These are phyloP conservation scores for Mizuhopecten yessoensis DNA, from an alignment of 1,140 invertebrate species.

Conservation along the genomic window DNA sequence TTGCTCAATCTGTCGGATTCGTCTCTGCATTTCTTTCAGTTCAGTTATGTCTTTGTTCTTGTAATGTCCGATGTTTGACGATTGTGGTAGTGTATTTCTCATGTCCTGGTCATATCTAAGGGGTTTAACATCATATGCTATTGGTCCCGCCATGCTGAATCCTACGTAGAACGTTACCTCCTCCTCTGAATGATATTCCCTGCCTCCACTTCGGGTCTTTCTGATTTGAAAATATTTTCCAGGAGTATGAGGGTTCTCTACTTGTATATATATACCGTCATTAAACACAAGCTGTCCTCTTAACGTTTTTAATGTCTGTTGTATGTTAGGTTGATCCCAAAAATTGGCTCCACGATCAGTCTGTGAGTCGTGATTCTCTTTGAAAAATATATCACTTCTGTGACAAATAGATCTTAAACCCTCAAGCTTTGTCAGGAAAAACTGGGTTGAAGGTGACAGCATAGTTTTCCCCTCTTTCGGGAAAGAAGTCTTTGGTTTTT, in stretches of 20 bases:
- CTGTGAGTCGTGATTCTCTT: background rate
- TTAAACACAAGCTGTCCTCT: slow-evolving; percentile 4
- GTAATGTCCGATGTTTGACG: no score
- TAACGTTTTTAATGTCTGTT: slow-evolving; percentile 43
- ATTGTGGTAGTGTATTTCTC: no score
- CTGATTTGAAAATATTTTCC: slow-evolving; percentile 44
- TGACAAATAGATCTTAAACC: slow-evolving; percentile 52
- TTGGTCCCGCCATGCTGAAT: slow-evolving; percentile 58
- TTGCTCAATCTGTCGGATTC: no score
- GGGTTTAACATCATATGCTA: slow-evolving; percentile 49
- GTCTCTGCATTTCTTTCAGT: no score
- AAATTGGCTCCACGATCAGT: slow-evolving; percentile 48
- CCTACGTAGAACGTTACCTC: slow-evolving; percentile 54
- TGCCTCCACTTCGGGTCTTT: slow-evolving; percentile 37
- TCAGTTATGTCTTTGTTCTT: no score
- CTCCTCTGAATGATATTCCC: slow-evolving; percentile 43
- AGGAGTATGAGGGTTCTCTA: slow-evolving; percentile 42
- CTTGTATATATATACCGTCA: slow-evolving; percentile 41
- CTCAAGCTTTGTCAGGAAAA: slow-evolving; percentile 50
- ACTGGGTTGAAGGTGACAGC: slow-evolving; percentile 42
- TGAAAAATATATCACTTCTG: slow-evolving; percentile 44
- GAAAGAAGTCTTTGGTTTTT: background rate
- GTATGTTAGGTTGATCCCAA: slow-evolving; percentile 27
- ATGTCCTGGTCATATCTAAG: no score
- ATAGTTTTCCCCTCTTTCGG: slow-evolving; percentile 48